A percentile compares a stretch with the other conserved stretches of the same genome.
Evolutionary conservation across 2,797 vertebrate genomes (phyloP).

Genomic region (Sebastes jordani): DNA sequence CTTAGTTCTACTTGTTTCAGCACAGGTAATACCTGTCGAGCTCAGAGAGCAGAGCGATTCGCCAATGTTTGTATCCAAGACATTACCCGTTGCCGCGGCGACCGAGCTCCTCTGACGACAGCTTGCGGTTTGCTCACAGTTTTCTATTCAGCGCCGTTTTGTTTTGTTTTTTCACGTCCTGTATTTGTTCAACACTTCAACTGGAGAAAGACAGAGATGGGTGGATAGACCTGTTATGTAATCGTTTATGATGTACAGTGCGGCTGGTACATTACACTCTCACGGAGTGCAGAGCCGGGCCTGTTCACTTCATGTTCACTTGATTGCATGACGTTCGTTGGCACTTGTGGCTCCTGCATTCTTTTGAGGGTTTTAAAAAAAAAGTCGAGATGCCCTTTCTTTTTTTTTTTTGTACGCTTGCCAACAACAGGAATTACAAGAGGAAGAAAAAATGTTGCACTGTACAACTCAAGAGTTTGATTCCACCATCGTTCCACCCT

Average conservation of each 20-base stretch:
- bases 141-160: conserved; percentile 2
- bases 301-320: too few species aligned
- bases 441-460: neutral
- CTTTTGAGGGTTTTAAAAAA: neutral
- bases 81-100: conserved; percentile 31
- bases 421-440: neutral
- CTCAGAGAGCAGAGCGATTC: conserved; percentile 10
- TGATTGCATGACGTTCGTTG: neutral
- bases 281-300: neutral
- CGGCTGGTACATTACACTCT: neutral
- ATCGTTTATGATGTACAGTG: neutral
- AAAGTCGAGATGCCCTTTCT: neutral
- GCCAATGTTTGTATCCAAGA: conserved; percentile 65
- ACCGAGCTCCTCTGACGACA: conserved; percentile 35
- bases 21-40: conserved; percentile 49
- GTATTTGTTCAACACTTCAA: conserved; percentile 38
- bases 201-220: neutral
- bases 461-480: neutral
- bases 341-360: neutral
- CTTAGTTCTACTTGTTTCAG: conserved; percentile 24
- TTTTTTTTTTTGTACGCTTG: neutral
- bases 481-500: neutral
- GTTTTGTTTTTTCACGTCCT: neutral
- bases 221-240: conserved; percentile 1
- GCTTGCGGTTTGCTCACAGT: conserved; percentile 16